These are phyloP conservation scores for Nesidiocoris tenuis DNA, from an alignment of 2,888 invertebrate genomes.

Conservation along the genomic window DNA sequence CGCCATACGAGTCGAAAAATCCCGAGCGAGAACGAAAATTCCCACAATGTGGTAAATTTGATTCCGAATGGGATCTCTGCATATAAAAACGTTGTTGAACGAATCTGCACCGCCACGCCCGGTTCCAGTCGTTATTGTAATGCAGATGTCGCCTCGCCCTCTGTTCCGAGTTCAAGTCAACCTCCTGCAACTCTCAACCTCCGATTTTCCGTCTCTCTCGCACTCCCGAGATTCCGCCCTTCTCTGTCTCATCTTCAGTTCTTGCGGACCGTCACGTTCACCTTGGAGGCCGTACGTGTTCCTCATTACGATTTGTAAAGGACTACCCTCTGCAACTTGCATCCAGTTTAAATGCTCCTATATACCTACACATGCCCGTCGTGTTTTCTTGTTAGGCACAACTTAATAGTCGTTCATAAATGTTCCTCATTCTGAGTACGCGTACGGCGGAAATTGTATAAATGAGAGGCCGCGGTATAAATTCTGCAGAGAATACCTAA, in stretches of 20 bases:
- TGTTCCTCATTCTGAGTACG: background rate
- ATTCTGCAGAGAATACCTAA: too few relatives aligned
- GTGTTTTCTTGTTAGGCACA: background rate
- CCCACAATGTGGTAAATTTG: background rate
- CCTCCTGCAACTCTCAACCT: background rate
- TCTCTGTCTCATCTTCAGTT: background rate
- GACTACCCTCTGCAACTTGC: background rate
- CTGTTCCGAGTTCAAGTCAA: background rate
- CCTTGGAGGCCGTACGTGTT: background rate
- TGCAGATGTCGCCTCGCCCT: conserved; percentile 22
- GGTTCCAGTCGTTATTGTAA: conserved; percentile 16
- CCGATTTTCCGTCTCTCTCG: background rate
- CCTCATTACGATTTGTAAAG: background rate
- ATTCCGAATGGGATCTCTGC: background rate
- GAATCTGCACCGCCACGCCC: background rate
- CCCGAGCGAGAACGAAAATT: too few relatives aligned
- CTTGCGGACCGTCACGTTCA: background rate
- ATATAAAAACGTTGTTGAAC: background rate
- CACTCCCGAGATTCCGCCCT: background rate
- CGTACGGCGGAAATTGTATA: background rate
- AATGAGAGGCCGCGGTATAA: background rate
- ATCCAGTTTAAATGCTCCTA: background rate
- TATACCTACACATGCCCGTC: background rate
- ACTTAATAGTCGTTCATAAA: background rate
- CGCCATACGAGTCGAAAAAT: too few relatives aligned